Percentiles rank a stretch among this genome's conserved stretches.
phyloP scores from a whole-genome alignment of 2,888 invertebrate species.

The Standfussiana lucernea region DNA sequence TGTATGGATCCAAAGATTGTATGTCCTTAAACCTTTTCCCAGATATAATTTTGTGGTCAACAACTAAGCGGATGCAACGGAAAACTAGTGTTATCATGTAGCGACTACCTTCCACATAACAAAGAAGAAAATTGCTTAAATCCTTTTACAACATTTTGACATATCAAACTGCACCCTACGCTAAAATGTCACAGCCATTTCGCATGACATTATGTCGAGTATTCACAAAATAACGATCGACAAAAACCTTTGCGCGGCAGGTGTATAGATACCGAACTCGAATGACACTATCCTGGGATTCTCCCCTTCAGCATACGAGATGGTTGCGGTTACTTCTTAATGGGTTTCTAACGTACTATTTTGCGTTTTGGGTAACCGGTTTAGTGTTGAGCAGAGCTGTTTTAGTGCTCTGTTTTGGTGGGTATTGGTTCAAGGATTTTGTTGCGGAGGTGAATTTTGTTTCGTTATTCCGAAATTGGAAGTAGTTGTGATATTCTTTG shows the following conservation, averaged over 20 bases:
- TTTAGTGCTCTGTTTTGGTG: slow-evolving; percentile 20
- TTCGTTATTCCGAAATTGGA: not conserved
- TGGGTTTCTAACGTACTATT: slow-evolving; percentile 62
- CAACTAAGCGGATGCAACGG: not conserved
- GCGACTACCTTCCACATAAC: not conserved
- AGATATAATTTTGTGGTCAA: not conserved
- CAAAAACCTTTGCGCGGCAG: slow-evolving; percentile 48
- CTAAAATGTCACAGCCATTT: slow-evolving; percentile 43
- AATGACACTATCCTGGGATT: slow-evolving; percentile 55
- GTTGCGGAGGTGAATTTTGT: not conserved
- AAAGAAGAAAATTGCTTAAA: slow-evolving; percentile 1
- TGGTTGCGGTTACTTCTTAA: slow-evolving; percentile 68
- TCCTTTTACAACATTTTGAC: not conserved
- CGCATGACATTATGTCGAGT: slow-evolving; percentile 62
- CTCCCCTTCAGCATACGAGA: slow-evolving; percentile 68
- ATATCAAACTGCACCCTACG: slow-evolving; percentile 36
- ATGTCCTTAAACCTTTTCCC: not conserved
- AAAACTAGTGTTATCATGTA: not conserved
- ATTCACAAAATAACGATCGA: slow-evolving; percentile 54
- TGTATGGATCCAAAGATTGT: not conserved
- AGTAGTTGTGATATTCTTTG: not conserved
- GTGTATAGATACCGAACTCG: slow-evolving; percentile 51
- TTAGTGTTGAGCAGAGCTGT: slow-evolving; percentile 41
- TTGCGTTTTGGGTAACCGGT: slow-evolving; percentile 53
- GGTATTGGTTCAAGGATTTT: slow-evolving; percentile 9